A percentile compares a stretch with the other conserved stretches of the same genome.
These are phyloP conservation scores for Cebuella pygmaea DNA, from an alignment of 2,797 vertebrate species.

Conservation along the genomic window DNA sequence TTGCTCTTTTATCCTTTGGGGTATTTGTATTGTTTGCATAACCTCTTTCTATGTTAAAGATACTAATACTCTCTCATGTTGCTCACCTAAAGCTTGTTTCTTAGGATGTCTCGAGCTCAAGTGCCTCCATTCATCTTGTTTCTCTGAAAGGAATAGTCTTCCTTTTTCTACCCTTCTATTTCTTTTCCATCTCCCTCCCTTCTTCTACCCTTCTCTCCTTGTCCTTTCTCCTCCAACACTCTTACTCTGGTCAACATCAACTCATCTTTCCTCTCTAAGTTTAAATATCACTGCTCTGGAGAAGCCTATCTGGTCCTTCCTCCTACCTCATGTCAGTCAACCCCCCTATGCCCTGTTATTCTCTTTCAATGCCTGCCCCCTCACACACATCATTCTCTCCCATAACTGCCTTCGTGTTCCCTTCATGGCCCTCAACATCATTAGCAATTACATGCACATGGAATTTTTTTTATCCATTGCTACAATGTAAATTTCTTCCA, in stretches of 20 bases:
- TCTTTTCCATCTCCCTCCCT: background rate
- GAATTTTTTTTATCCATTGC: background rate
- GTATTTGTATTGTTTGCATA: background rate
- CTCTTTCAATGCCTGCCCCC: background rate
- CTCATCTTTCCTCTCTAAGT: background rate
- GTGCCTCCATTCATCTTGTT: background rate
- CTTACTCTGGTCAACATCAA: background rate
- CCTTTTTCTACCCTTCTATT: background rate
- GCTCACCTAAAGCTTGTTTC: background rate
- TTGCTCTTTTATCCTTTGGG: background rate
- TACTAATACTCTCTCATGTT: background rate
- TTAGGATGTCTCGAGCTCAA: background rate
- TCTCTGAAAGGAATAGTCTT: background rate
- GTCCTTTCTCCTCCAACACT: too few relatives aligned
- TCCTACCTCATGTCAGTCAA: background rate
- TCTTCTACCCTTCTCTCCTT: background rate
- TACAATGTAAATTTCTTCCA: background rate
- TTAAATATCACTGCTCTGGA: background rate
- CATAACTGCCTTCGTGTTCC: too few relatives aligned
- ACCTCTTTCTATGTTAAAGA: background rate
- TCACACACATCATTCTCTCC: background rate
- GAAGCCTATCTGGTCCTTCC: background rate
- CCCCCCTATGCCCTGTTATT: fast-evolving
- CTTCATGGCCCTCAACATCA: background rate
- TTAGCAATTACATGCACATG: background rate